Base-by-base conservation (phyloP, 2,888 invertebrate genomes). In the Saturnia pavonia region DNA sequence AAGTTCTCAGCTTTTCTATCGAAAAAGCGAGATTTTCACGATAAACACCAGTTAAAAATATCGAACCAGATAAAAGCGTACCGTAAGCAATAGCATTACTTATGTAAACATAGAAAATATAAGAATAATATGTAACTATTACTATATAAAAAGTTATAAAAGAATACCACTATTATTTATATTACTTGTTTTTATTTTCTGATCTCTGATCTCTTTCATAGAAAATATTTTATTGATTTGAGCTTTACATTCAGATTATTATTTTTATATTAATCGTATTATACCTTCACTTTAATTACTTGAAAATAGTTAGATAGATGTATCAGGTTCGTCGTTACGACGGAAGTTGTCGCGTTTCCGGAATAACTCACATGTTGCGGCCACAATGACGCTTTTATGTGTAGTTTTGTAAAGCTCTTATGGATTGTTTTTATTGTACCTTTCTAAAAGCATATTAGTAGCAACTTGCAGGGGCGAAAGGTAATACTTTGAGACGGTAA, bases 291-390 rank as follows among this genome's bases (percentile, higher is more conserved):
- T 27, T 27, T 22, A 27, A 60, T 25, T 25, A 14, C 14, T 60
- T 27, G 6, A 60, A 25, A 60, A 60, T 60, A 60, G 27, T 27
- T 27, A 19, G 54, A 54, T 51, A 65, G 22, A 48, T 60, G 68
- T 68, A 68, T 60, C 67, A 67, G 67, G 83, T 80, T 78, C 80
- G 79, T 77, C 78, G 79, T 81, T 82, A 81, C 80, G 74, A 74
- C 86, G 87, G 87, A 87, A 85, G 85, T 83, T 81, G 81, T 79
- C 81, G 83, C 81, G 86, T 85, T 84, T 81, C 85, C 83, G 83
- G 86, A 79, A 88, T 88, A 88, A 89, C 83, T 89, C 86, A 88
- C 80, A 77, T 82, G 80, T 80, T 80, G 85, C 80, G 79, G 79
- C 78, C 76, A 85, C 84, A 85, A 83, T 85, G 83, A 82, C 81